A percentile compares a stretch with the other conserved stretches of the same genome.
Conservation (phyloP, 2,888 invertebrate species). For the Petrolisthes manimaculis region DNA sequence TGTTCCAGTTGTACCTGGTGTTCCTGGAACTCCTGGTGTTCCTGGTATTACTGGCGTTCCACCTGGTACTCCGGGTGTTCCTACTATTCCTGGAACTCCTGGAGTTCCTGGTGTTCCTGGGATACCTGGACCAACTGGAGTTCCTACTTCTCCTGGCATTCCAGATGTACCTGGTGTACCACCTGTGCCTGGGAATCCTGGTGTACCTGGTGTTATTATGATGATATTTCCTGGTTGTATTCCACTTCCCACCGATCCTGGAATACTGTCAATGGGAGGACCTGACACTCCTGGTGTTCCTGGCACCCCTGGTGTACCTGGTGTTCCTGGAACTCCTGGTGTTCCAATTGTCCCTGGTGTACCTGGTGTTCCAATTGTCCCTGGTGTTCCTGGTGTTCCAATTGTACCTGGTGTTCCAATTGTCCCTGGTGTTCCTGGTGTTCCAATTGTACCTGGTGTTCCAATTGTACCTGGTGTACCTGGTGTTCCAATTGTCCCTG, state of each 20-base stretch:
- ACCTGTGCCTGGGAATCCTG: slow-evolving; percentile 11
- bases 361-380: background rate
- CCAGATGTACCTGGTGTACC: slow-evolving; percentile 15
- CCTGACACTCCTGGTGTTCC: slow-evolving; percentile 13
- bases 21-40: background rate
- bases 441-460: slow-evolving; percentile 5
- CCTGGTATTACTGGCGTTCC: slow-evolving; percentile 6
- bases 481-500: slow-evolving; percentile 3
- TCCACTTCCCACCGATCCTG: background rate
- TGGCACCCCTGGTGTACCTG: slow-evolving; percentile 13
- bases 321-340: background rate
- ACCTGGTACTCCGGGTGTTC: slow-evolving; percentile 13
- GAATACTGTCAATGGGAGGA: background rate
- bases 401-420: background rate
- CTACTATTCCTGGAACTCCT: background rate
- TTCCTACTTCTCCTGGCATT: background rate
- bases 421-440: background rate
- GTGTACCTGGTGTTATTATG: background rate
- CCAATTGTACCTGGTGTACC: background rate
- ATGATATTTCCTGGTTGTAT: background rate
- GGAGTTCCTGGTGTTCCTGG: background rate
- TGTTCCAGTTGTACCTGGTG: background rate
- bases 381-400: background rate
- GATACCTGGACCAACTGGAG: background rate
- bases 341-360: background rate